Conservation (phyloP, 1,140 invertebrate genomes). For the Heliothis subflexa region DNA sequence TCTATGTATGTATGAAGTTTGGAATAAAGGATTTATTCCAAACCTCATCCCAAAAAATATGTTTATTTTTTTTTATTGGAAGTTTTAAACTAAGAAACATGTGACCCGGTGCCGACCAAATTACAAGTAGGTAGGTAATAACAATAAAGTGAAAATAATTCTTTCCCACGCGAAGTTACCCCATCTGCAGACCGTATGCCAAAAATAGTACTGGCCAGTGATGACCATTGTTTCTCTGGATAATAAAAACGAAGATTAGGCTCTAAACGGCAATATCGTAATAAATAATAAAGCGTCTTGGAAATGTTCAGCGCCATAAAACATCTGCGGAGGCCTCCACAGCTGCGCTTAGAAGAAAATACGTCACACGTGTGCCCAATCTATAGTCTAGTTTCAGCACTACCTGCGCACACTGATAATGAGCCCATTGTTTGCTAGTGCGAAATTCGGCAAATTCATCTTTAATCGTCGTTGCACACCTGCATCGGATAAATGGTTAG, state of each 20-base stretch:
- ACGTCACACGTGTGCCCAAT: slow-evolving; percentile 79
- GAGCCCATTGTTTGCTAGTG: slow-evolving; percentile 60
- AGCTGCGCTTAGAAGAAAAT: slow-evolving; percentile 79
- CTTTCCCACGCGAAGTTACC: slow-evolving; percentile 72
- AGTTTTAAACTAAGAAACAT: too few species aligned
- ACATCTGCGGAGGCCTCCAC: slow-evolving; percentile 80
- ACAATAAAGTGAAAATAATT: slow-evolving; percentile 49
- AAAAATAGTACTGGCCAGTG: slow-evolving; percentile 74
- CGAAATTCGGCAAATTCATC: slow-evolving; percentile 52
- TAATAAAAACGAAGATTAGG: slow-evolving; percentile 83
- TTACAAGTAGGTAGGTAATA: background rate
- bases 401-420: slow-evolving; percentile 72
- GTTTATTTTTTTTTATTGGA: too few species aligned
- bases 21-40: too few species aligned
- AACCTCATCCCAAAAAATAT: too few species aligned
- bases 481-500: slow-evolving; percentile 51
- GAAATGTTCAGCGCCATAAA: slow-evolving; percentile 82
- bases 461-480: slow-evolving; percentile 52
- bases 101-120: too few species aligned
- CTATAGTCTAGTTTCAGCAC: slow-evolving; percentile 60
- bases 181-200: slow-evolving; percentile 77
- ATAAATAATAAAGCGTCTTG: slow-evolving; percentile 84
- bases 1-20: too few species aligned
- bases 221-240: slow-evolving; percentile 81
- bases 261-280: slow-evolving; percentile 82